Conservation (phyloP, 2,113 vertebrate genomes). For the Nesoenas mayeri region DNA sequence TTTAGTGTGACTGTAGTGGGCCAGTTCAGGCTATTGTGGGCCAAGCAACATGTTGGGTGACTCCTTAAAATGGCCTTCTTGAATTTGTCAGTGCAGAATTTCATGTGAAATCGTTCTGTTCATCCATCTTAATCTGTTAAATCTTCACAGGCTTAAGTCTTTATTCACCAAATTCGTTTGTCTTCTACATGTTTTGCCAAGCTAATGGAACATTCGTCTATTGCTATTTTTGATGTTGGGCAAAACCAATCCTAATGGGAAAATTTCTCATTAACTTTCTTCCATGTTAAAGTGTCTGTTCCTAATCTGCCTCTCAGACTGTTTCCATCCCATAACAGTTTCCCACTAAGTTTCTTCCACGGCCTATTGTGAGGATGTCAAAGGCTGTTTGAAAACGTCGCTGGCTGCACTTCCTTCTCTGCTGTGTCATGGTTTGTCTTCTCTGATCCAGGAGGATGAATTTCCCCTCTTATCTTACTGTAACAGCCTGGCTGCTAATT, state of each 20-base stretch:
- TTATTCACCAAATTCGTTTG: not conserved
- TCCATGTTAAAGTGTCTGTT: not conserved
- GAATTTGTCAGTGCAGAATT: not conserved
- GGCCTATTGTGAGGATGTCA: not conserved
- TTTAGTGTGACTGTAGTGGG: not conserved
- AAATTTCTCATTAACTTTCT: not conserved
- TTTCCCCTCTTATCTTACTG: slow-evolving; percentile 46
- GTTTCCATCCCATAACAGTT: not conserved
- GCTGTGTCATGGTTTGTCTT: slow-evolving; percentile 39
- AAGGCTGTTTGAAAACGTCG: not conserved
- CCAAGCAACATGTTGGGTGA: not conserved
- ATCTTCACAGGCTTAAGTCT: not conserved
- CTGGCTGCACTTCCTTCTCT: slow-evolving; percentile 23
- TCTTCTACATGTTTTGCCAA: not conserved
- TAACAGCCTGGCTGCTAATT: slow-evolving; percentile 50
- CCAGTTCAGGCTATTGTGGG: not conserved
- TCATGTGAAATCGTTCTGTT: not conserved
- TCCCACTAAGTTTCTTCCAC: not conserved
- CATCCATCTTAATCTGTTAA: not conserved
- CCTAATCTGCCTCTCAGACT: not conserved
- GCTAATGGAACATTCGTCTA: not conserved
- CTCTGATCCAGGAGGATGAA: slow-evolving; percentile 22
- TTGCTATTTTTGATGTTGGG: not conserved
- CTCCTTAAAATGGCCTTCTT: not conserved
- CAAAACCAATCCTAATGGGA: not conserved